phyloP scores from a whole-genome alignment of 2,888 invertebrate species.

The Chalcis sispes region DNA sequence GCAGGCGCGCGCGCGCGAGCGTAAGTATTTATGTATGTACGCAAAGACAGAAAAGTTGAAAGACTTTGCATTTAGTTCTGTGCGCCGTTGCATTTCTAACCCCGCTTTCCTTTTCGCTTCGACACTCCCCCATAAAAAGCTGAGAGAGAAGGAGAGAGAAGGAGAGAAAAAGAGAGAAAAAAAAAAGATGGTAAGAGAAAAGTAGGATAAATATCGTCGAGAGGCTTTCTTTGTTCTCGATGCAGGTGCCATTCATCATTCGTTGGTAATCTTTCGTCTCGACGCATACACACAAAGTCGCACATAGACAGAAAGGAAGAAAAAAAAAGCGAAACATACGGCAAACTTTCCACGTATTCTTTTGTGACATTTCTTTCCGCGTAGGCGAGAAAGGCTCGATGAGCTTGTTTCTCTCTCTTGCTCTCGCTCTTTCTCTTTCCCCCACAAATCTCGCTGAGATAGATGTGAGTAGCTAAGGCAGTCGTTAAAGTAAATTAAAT shows the following conservation, averaged over 20 bases:
- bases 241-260: constrained; percentile 24
- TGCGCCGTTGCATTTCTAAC: constrained; percentile 1
- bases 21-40: not conserved
- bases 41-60: not conserved
- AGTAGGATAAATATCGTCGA: too few species aligned
- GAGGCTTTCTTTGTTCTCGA: constrained; percentile 31
- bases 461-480: too few species aligned
- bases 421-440: not conserved
- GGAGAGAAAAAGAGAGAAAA: constrained; percentile 7
- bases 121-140: constrained; percentile 19
- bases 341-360: not conserved
- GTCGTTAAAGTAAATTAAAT: constrained; percentile 28
- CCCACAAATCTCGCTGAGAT: not conserved
- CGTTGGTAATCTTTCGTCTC: constrained; percentile 29
- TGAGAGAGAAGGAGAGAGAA: not conserved
- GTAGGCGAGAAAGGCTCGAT: too few species aligned
- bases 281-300: too few species aligned
- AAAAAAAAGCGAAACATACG: too few species aligned
- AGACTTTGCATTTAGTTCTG: constrained; percentile 21
- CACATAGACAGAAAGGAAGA: too few species aligned
- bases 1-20: not conserved
- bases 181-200: too few species aligned
- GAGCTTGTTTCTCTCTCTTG: constrained; percentile 15
- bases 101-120: constrained; percentile 8
- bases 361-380: constrained; percentile 8